Base-by-base conservation (phyloP, 2,113 vertebrate genomes). In the Tragelaphus buxtoni region DNA sequence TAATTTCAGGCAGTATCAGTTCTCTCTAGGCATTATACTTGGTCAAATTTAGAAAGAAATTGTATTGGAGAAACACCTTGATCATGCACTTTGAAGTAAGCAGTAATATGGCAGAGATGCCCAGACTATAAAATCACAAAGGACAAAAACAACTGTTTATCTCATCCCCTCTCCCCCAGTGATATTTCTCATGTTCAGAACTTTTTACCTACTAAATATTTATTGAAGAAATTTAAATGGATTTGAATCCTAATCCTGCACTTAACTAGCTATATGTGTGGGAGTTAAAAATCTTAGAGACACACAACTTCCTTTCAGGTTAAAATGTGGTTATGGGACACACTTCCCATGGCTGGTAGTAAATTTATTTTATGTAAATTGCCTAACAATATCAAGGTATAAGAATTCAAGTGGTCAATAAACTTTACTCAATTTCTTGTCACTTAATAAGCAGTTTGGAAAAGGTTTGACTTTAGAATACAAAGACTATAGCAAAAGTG, bases 401-500 rank as follows among this genome's bases (percentile, higher is more conserved):
- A 92, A 1, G 8, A 56, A 94, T 63, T 56, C 9, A 88, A 85
- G 9, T 56, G 9, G 30, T 5, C 28, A 89, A 3, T 84, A 69
- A 47, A 53, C 0, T 81, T 55, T 28, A 76, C 12, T 58, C 76
- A 92, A 26, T 32, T 76, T 91, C 7, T n/a, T 84, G 14, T 45
- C 90, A 77, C 24, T 39, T 88, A 74, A n/a, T 74, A 84, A 61
- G 60, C n/a, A 51, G 42, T 58, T 77, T 81, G 47, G 18, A 58
- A 85, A 88, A 94, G 13, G 4, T 85, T 90, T 84, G 60, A 93
- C 55, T 85, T 97, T 82, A 55, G 20, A 9, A 39, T 60, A 47
- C 4, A 88, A 88, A 96, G n/a, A 74, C 9, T n/a, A 3, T 0
- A 91, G 74, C 69, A 89, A 93, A 96, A 88, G 32, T 97, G 76